Base-by-base conservation (phyloP, 2,113 vertebrate species). In the Ammodytes dubius region DNA sequence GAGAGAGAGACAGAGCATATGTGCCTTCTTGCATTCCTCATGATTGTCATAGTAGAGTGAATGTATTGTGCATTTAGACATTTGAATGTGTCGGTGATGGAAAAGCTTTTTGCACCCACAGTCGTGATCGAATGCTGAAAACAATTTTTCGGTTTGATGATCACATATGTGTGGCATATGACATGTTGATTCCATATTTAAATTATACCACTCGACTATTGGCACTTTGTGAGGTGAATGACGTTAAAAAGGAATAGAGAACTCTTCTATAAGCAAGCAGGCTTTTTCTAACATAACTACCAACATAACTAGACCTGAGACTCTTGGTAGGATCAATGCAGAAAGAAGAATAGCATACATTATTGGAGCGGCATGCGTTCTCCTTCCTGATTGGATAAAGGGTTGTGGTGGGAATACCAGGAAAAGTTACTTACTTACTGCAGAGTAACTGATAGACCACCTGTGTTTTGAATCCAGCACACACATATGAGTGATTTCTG, bases 221-320 rank as follows among this genome's bases (percentile, higher is more conserved):
- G 19, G 43, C 52, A 53, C 52, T 74, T 64, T 85, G 40, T 35
- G 40, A 58, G 40, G 19, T 35, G 46, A 65, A 45, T 57, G 64
- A 69, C 4, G 17, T 61, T 43, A 8, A 19, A 57, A 12, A 56
- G 54, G 19, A 47, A 52, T 6, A 27, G 27, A 27, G 27, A 66
- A 19, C 64, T n/a, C 15, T 56, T 54, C 42, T 47, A 60, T 27
- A 27, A 15, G 42, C 46, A 6, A 57, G 63, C 27, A 15, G 8
- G 9, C 37, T 77, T 67, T 77, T 67, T 54, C 19, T 64, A 2
- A 73, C 61, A 53, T n/a, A 74, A 57, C 11, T 42, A 52, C 63
- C 61, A 27, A 27, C 27, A 27, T 27, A 27, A 27, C 27, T 27
- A 27, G 27, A 27, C 27, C 27, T 27, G 27, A 27, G 27, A 27